Evolutionary conservation across 37 sponge, comb jelly and placozoan genomes (phyloP), one percentile per base, ranked within the genome.

Genomic region (Axinella damicornis): DNA sequence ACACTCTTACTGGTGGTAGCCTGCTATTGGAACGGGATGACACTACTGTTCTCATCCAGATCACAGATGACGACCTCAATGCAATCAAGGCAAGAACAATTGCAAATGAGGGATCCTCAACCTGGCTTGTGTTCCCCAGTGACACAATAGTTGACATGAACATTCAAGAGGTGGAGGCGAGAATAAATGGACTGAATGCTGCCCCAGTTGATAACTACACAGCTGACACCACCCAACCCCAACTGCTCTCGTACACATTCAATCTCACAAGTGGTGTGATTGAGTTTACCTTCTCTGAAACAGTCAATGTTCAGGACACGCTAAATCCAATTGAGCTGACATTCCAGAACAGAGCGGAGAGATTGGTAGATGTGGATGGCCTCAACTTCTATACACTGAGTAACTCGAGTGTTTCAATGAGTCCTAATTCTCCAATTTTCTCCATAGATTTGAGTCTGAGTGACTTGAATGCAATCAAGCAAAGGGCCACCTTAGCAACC

Each of bases 401-500:
- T 2, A 59, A 21, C 16, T 61, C 66, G 17, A 89, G 90, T 41
- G 24, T 28, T 25, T 68, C 86, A 20, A 34, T 24, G 28, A 71
- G 38, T 81, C 52, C 39, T 2, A 87, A 94, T 76, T 62, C 65
- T 11, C 92, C 95, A 16, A 70, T 61, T 33, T 59, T 91, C 62
- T 65, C 64, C 30, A 82, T 97, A 22, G 25, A 30, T 22, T 52
- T 97, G 34, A 64, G 88, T 21, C 19, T 61, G 22, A 24, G 41
- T 31, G 97, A 97, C 70, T 67, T 94, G 5, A 94, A 94, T 87
- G 92, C 92, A 17, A 54, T 97, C 53, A 97, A 97, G 79, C 71
- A 63, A 22, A 82, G 95, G 64, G 40, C 80, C 2, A n/a, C n/a
- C 0, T 83, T 96, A 21, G 89, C 86, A 4, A 84, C 89, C 1